phyloP scores from a whole-genome alignment of 2,888 invertebrate species.

The Cistogaster globosa region DNA sequence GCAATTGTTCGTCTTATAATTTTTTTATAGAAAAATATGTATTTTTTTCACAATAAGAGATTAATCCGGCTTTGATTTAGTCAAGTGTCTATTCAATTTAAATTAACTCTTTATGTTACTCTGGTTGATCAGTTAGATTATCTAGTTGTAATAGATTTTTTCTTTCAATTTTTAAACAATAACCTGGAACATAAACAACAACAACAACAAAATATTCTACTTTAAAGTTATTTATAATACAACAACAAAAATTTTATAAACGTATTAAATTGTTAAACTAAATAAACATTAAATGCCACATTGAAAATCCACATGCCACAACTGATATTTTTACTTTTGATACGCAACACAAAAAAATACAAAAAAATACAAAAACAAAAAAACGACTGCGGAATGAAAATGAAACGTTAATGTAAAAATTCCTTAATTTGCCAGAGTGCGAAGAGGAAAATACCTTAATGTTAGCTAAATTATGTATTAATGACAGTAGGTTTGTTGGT shows the following conservation, averaged over 20 bases:
- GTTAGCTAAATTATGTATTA: slow-evolving; percentile 65
- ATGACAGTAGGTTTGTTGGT: slow-evolving; percentile 58
- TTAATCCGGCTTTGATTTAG: too few species aligned
- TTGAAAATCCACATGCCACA: slow-evolving; percentile 59
- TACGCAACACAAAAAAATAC: slow-evolving; percentile 19
- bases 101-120: too few species aligned
- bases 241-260: slow-evolving; percentile 1
- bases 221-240: neutral
- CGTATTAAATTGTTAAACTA: slow-evolving; percentile 20
- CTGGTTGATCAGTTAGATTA: too few species aligned
- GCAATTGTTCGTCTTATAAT: too few species aligned
- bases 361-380: too few species aligned
- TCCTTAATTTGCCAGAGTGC: slow-evolving; percentile 77
- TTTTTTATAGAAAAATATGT: too few species aligned
- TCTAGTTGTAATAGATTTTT: too few species aligned
- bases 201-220: too few species aligned
- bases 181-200: neutral
- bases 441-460: slow-evolving; percentile 74
- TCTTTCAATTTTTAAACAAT: neutral
- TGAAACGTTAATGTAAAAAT: slow-evolving; percentile 64
- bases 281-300: slow-evolving; percentile 60
- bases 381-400: slow-evolving; percentile 2
- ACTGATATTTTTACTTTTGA: slow-evolving; percentile 45
- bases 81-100: too few species aligned
- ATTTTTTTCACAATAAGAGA: too few species aligned